phyloP scores from a whole-genome alignment of 1,140 invertebrate species.

The Steinernema khuongi region DNA sequence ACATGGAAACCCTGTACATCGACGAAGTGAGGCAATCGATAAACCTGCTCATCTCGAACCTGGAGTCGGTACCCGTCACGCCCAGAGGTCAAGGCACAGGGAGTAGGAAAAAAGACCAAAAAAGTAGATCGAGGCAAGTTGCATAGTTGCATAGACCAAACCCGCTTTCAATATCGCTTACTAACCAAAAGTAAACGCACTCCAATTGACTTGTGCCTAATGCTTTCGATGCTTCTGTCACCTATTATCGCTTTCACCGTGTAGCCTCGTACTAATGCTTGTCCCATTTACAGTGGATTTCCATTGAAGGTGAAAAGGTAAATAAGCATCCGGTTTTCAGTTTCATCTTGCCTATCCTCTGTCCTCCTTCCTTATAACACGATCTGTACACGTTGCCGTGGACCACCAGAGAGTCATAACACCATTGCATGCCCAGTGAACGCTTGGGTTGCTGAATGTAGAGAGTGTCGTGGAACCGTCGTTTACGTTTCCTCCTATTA shows the following conservation, averaged over 20 bases:
- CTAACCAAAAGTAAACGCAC: not conserved
- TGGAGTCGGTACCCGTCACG: constrained; percentile 95
- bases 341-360: not conserved
- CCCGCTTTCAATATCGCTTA: not conserved
- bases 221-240: not conserved
- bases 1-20: constrained; percentile 98
- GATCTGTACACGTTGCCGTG: too few species aligned
- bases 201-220: not conserved
- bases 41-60: constrained; percentile 93
- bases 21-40: constrained; percentile 96
- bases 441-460: not conserved
- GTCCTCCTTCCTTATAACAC: too few species aligned
- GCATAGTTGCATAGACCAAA: not conserved
- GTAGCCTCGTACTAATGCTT: constrained; percentile 5
- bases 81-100: constrained; percentile 69
- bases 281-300: not conserved
- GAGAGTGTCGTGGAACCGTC: too few species aligned
- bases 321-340: not conserved
- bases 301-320: constrained; percentile 11
- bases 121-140: constrained; percentile 70
- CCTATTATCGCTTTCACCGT: not conserved
- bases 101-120: constrained; percentile 73
- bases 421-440: too few species aligned
- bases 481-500: constrained; percentile 10
- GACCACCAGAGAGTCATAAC: too few species aligned